Base-by-base conservation (phyloP, 2,797 vertebrate genomes). In the Ispidina picta region DNA sequence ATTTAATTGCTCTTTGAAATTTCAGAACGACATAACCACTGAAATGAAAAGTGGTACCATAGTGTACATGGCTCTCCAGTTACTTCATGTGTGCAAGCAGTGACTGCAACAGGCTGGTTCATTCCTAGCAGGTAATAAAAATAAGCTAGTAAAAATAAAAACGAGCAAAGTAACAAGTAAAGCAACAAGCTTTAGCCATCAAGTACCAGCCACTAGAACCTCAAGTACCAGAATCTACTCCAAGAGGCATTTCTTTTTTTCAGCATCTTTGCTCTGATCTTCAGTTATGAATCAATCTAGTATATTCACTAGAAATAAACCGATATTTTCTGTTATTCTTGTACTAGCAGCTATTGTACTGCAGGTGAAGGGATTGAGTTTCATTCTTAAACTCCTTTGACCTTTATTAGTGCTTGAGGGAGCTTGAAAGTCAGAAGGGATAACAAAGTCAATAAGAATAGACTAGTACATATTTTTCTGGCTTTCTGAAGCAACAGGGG, bases 361-460 rank as follows among this genome's bases (percentile, higher is more conserved):
- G 39, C 82, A 62, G 85, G 68, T 79, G 90, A 93, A 91, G 73
- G 41, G 88, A 84, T 58, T 90, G 72, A 63, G 78, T 90, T 90
- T 90, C 76, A 68, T 59, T 92, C 33, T 56, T 64, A 89, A 94
- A 65, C 72, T 76, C 79, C 83, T 76, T 80, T 80, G 86, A 96
- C 92, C 94, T 93, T 95, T 92, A 84, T 89, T 89, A 94, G 72
- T 86, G 84, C 84, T 96, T 90, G 86, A 74, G 79, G 82, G 91
- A 95, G 82, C 68, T 86, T 49, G 65, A 86, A 90, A 93, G 54
- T 33, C 74, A 86, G 69, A 83, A 54, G 59, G 49, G 55, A 78
- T 78, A 79, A 80, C 33, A 77, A 85, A 93, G 69, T 92, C 84
- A 93, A 85, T 93, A 94, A 94, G 49, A 84, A 90, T 26, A 86